Evolutionary conservation across 2,113 vertebrate species (phyloP).

Genomic region (Lampris incognitus): DNA sequence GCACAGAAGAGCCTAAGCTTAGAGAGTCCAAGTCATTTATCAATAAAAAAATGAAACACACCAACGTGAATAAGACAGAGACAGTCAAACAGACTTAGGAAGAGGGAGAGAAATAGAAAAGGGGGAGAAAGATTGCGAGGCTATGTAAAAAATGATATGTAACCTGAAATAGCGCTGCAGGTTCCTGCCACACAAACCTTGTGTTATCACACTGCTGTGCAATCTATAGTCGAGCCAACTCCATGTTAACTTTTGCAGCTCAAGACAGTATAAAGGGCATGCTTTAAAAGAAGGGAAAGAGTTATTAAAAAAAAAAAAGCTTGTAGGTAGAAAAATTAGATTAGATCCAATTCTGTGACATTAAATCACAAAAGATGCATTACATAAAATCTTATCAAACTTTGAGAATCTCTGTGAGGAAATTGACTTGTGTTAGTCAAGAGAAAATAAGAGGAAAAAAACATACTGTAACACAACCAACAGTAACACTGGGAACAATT

Average conservation of each 20-base stretch:
- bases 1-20: constrained; percentile 29
- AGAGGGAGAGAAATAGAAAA: background rate
- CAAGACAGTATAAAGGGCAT: background rate
- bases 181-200: constrained; percentile 19
- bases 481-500: too few species aligned
- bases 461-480: too few species aligned
- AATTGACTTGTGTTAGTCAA: too few species aligned
- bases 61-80: too few species aligned
- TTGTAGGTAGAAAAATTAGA: too few species aligned
- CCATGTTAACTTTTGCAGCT: constrained; percentile 28
- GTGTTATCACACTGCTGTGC: constrained; percentile 48
- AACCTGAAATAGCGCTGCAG: constrained; percentile 3
- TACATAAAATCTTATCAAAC: too few species aligned
- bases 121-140: background rate
- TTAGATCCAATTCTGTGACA: too few species aligned
- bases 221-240: constrained; percentile 30
- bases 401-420: too few species aligned
- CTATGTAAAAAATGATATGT: background rate
- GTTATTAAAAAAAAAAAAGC: too few species aligned
- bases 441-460: too few species aligned
- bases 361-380: too few species aligned
- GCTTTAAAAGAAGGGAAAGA: background rate
- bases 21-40: constrained; percentile 25
- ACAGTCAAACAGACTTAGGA: background rate
- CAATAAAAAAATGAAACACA: background rate